Evolutionary conservation across 2,888 invertebrate genomes (phyloP).

Genomic region (Amphipyra berbera): DNA sequence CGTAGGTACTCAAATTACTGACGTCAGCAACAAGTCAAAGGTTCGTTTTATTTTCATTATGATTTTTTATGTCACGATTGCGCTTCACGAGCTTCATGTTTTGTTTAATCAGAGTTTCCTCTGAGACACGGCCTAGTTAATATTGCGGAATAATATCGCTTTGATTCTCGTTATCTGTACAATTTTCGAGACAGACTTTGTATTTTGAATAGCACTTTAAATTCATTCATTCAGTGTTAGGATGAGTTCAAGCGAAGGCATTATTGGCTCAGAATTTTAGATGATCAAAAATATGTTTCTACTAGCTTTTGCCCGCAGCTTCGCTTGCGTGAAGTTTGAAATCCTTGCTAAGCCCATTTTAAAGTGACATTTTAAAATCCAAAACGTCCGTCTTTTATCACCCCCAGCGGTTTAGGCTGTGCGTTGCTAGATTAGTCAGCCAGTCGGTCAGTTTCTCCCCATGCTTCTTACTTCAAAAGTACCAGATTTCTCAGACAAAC

Average conservation of each 20-base stretch:
- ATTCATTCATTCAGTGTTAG: slow-evolving; percentile 19
- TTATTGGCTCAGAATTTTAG: slow-evolving; percentile 9
- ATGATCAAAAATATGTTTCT: slow-evolving; percentile 8
- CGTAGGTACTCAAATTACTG: slow-evolving; percentile 8
- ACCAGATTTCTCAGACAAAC: no score
- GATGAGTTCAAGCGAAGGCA: slow-evolving; percentile 18
- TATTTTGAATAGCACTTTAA: slow-evolving; percentile 14
- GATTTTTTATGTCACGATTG: slow-evolving; percentile 33
- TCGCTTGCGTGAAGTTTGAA: no score
- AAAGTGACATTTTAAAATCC: no score
- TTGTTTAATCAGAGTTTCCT: slow-evolving; percentile 41
- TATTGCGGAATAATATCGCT: slow-evolving; percentile 32
- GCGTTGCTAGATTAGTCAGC: no score
- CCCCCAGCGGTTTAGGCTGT: no score
- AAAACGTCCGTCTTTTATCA: no score
- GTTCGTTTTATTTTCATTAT: slow-evolving; percentile 37
- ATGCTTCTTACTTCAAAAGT: no score
- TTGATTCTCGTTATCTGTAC: slow-evolving; percentile 19
- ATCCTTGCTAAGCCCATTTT: no score
- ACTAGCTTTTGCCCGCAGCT: no score
- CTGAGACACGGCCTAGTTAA: slow-evolving; percentile 28
- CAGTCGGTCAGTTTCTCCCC: no score
- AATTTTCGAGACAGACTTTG: slow-evolving; percentile 12
- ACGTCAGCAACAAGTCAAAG: slow-evolving; percentile 46
- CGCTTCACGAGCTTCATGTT: slow-evolving; percentile 30